Percentiles rank a stretch among this genome's conserved stretches.
Evolutionary conservation across 2,797 vertebrate species (phyloP).

Genomic region (Lagorchestes hirsutus): DNA sequence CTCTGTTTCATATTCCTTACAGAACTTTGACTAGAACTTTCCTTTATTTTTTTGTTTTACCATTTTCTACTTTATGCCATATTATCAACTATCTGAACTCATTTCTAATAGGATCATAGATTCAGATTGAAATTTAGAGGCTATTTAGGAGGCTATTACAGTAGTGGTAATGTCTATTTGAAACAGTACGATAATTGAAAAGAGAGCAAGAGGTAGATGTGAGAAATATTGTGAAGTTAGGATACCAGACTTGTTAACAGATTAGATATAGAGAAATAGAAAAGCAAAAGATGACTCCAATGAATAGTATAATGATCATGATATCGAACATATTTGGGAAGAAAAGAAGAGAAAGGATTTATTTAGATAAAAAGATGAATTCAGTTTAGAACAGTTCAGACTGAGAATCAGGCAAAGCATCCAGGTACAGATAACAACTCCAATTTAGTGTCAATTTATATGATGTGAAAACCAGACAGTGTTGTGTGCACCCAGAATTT

Average conservation of each 20-base stretch:
- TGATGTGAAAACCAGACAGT: neutral
- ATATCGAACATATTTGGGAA: neutral
- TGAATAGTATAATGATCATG: neutral
- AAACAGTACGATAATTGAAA: neutral
- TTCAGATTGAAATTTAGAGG: neutral
- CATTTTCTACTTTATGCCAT: neutral
- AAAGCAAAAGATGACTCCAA: neutral
- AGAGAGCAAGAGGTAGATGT: neutral
- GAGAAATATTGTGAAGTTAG: neutral
- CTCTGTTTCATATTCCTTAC: neutral
- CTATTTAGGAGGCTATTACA: neutral
- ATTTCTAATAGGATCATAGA: neutral
- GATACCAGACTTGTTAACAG: neutral
- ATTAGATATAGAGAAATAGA: neutral
- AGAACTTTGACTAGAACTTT: neutral
- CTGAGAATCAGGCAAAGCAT: neutral
- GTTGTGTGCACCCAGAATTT: neutral
- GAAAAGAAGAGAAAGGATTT: no score
- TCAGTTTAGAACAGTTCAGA: neutral
- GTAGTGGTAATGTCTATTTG: neutral
- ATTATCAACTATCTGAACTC: neutral
- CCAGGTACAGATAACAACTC: neutral
- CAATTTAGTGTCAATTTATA: neutral
- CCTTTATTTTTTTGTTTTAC: neutral
- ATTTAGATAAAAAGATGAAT: neutral